Percentiles rank a stretch among this genome's conserved stretches.
Evolutionary conservation across 1,140 invertebrate species (phyloP).

Genomic region (Laodelphax striatellus): DNA sequence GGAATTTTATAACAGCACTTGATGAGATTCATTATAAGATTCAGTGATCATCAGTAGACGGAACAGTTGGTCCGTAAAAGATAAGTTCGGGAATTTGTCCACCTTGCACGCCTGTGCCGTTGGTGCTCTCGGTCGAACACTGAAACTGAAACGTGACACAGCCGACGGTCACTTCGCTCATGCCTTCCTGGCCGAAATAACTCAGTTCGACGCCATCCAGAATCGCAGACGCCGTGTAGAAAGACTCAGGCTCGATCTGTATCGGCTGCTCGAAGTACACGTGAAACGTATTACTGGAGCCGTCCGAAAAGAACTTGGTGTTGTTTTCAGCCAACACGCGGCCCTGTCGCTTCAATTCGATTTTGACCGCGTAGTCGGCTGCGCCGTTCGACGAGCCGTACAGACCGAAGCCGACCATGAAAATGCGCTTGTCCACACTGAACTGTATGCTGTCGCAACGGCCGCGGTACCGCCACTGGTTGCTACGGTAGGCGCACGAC

Average conservation of each 20-base stretch:
- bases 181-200: slow-evolving; percentile 90
- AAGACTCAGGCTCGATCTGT: slow-evolving; percentile 80
- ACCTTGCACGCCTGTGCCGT: slow-evolving; percentile 87
- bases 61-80: slow-evolving; percentile 61
- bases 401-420: slow-evolving; percentile 83
- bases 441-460: slow-evolving; percentile 89
- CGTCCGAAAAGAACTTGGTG: slow-evolving; percentile 87
- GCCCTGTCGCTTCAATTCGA: slow-evolving; percentile 76
- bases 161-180: slow-evolving; percentile 80
- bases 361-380: slow-evolving; percentile 81
- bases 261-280: slow-evolving; percentile 89
- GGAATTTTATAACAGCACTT: too few relatives aligned
- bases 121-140: slow-evolving; percentile 86
- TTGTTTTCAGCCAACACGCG: slow-evolving; percentile 77
- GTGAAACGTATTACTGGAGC: slow-evolving; percentile 86
- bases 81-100: slow-evolving; percentile 90
- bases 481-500: slow-evolving; percentile 89
- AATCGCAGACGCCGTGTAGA: slow-evolving; percentile 82
- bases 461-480: slow-evolving; percentile 88
- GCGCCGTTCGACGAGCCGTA: slow-evolving; percentile 87
- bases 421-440: slow-evolving; percentile 82
- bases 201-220: slow-evolving; percentile 82
- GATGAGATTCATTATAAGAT: neutral
- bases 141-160: slow-evolving; percentile 89
- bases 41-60: slow-evolving; percentile 33